Percentiles rank a stretch among this genome's conserved stretches.
Conservation (phyloP, 2,888 invertebrate genomes). For the Altica lythri region DNA sequence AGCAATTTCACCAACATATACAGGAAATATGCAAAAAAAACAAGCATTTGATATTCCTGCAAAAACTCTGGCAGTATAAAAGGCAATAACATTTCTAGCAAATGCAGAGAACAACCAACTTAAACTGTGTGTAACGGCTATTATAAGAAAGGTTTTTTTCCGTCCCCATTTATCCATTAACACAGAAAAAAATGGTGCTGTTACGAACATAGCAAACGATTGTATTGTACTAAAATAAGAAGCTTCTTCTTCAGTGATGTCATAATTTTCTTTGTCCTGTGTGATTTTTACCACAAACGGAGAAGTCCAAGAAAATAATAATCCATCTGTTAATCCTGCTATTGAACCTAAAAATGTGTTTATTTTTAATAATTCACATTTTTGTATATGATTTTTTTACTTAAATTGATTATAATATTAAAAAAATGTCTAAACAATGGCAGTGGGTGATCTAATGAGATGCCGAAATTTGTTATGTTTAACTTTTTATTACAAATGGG, state of each 20-base stretch:
- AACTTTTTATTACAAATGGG: too few relatives aligned
- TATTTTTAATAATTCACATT: too few relatives aligned
- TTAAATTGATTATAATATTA: too few relatives aligned
- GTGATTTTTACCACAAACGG: slow-evolving; percentile 48
- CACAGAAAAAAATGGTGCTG: slow-evolving; percentile 40
- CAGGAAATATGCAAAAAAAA: slow-evolving; percentile 32
- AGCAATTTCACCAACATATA: slow-evolving; percentile 25
- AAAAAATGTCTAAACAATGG: too few relatives aligned
- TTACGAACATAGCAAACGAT: slow-evolving; percentile 41
- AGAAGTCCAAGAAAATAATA: slow-evolving; percentile 45
- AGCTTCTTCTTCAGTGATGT: slow-evolving; percentile 48
- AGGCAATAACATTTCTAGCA: slow-evolving; percentile 42
- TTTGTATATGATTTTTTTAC: too few relatives aligned
- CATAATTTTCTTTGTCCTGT: slow-evolving; percentile 39
- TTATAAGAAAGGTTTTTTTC: slow-evolving; percentile 43
- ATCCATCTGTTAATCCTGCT: slow-evolving; percentile 13
- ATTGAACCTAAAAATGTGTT: slow-evolving; percentile 27
- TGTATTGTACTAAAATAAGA: slow-evolving; percentile 49
- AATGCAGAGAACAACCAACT: slow-evolving; percentile 40
- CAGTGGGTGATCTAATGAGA: too few relatives aligned
- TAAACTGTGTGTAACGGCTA: slow-evolving; percentile 42
- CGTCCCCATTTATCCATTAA: slow-evolving; percentile 46
- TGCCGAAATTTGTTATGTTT: too few relatives aligned
- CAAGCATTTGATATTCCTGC: slow-evolving; percentile 42
- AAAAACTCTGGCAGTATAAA: slow-evolving; percentile 45